phyloP scores from a whole-genome alignment of 2,888 invertebrate genomes.

The Heliconius erato region DNA sequence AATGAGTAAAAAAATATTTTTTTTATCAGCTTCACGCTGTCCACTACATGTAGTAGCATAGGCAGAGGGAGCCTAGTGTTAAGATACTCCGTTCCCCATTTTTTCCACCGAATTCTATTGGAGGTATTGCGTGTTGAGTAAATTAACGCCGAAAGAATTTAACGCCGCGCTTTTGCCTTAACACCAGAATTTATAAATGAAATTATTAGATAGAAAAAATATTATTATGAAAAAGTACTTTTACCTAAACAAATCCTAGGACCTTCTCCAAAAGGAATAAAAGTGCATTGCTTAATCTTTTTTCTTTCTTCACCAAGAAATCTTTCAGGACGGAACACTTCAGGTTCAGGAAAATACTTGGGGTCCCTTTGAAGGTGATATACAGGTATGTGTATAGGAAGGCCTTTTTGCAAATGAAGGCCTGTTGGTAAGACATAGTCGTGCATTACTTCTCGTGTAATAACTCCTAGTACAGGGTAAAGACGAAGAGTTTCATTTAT shows the following conservation, averaged over 20 bases:
- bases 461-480: conserved; percentile 58
- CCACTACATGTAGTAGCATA: too few relatives aligned
- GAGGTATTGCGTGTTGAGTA: too few relatives aligned
- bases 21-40: too few relatives aligned
- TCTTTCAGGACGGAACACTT: conserved; percentile 67
- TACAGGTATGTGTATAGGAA: conserved; percentile 70
- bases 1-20: too few relatives aligned
- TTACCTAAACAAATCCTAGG: conserved; percentile 74
- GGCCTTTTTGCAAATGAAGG: conserved; percentile 64
- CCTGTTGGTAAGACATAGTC: conserved; percentile 67
- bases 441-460: conserved; percentile 68
- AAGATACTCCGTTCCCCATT: too few relatives aligned
- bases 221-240: neutral
- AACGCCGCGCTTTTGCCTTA: too few relatives aligned
- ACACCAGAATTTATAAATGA: too few relatives aligned
- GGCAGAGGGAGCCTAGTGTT: too few relatives aligned
- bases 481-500: conserved; percentile 35
- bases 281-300: conserved; percentile 66
- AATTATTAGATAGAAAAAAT: too few relatives aligned
- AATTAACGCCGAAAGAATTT: too few relatives aligned
- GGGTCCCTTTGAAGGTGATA: conserved; percentile 67
- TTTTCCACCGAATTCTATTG: too few relatives aligned
- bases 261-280: conserved; percentile 75
- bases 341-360: conserved; percentile 68
- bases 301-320: conserved; percentile 63